These are phyloP conservation scores for Pristionchus entomophagus DNA, from an alignment of 2,888 invertebrate genomes.

Conservation along the genomic window DNA sequence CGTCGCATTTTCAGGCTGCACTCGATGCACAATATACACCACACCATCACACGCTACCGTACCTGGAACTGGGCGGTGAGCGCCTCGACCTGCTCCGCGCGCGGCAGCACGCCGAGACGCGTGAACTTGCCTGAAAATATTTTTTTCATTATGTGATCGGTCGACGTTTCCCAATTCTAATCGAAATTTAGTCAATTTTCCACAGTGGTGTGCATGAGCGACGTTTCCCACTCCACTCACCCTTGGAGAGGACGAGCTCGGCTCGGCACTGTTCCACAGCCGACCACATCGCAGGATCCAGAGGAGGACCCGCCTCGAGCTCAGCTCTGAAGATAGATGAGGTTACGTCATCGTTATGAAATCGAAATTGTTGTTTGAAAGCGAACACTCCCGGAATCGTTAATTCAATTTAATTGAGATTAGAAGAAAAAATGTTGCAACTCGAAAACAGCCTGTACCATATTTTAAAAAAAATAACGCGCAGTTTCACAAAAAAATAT, in stretches of 20 bases:
- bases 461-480: too few relatives aligned
- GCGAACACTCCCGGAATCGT: too few relatives aligned
- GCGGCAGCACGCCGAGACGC: conserved; percentile 64
- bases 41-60: conserved; percentile 12
- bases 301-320: conserved; percentile 53
- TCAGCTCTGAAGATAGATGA: conserved; percentile 52
- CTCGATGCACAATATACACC: not conserved
- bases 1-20: not conserved
- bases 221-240: conserved; percentile 38
- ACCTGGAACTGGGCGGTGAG: conserved; percentile 69
- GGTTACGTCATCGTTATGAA: not conserved
- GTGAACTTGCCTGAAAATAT: conserved; percentile 61
- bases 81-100: conserved; percentile 72
- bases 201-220: not conserved
- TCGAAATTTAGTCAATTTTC: not conserved
- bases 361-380: too few relatives aligned
- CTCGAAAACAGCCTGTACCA: too few relatives aligned
- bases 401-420: too few relatives aligned
- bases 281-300: conserved; percentile 68
- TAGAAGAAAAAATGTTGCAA: too few relatives aligned
- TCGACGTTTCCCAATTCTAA: not conserved
- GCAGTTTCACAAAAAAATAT: too few relatives aligned
- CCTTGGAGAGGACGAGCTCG: conserved; percentile 66
- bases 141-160: not conserved
- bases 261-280: conserved; percentile 68